Base-by-base conservation (phyloP, 2,113 vertebrate genomes). In the Marmota flaviventris region DNA sequence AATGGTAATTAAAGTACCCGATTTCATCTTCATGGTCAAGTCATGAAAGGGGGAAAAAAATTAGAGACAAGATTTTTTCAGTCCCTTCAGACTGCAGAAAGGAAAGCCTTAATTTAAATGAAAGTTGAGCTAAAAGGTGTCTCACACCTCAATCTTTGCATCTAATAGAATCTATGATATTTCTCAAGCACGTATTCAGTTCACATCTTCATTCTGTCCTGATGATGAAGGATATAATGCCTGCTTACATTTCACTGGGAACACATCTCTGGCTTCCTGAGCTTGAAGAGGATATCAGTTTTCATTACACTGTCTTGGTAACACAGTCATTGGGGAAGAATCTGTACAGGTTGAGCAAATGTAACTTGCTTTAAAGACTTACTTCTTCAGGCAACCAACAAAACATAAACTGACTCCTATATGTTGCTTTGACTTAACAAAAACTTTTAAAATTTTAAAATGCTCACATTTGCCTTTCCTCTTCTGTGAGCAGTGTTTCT, bases 1-100 rank as follows among this genome's bases (percentile, higher is more conserved):
- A 99, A 99, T 99, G 99, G 99, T 99, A 99, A 99, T 99, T 99
- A 99, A 99, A 99, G 99, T 98, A 99, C 98, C 99, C 98, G 99
- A 99, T 99, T 99, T 99, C 99, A 99, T 99, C 99, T 99, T 98
- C 98, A 96, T 99, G 99, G 99, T 99, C 99, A 99, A 99, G 99
- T 99, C 99, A 99, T 99, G 99, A 99, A 99, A 99, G 97, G 97
- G 97, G 97, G 86, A 82, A 98, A 98, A 98, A 98, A 99, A 99
- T 99, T 99, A 99, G 98, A 99, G 98, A 98, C 98, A 98, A 93
- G 93, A 97, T 97, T 98, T 98, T 98, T 95, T 98, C 97, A 97
- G 97, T 98, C 97, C 98, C 98, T 98, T 98, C 97, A 97, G 98
- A 98, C 98, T 98, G 92, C 95, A 96, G 97, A 98, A 98, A 96